Percentiles rank a stretch among this genome's conserved stretches.
Evolutionary conservation across 2,113 vertebrate species (phyloP).

Genomic region (Elachura formosa): DNA sequence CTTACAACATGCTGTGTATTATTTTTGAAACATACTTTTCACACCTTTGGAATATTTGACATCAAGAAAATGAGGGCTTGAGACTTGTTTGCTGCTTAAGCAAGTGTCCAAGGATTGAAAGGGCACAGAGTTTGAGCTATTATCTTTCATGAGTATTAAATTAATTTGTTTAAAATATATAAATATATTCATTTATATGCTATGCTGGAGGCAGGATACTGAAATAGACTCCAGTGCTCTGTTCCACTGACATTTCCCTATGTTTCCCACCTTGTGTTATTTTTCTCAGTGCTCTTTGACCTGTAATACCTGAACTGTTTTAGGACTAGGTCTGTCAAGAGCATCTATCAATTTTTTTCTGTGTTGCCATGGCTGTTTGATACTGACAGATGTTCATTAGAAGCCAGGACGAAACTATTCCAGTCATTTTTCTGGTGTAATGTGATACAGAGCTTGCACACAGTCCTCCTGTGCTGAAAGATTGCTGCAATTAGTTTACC

Average conservation of each 20-base stretch:
- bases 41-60: not conserved
- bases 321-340: not conserved
- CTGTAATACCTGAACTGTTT: not conserved
- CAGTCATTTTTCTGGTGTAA: not conserved
- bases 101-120: not conserved
- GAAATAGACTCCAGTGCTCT: not conserved
- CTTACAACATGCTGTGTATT: not conserved
- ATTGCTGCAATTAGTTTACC: not conserved
- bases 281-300: not conserved
- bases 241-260: not conserved
- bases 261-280: not conserved
- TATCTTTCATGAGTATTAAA: not conserved
- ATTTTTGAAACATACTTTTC: not conserved
- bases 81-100: not conserved
- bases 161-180: not conserved
- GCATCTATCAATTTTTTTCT: not conserved
- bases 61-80: not conserved
- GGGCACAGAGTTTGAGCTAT: not conserved
- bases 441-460: not conserved
- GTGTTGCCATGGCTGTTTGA: not conserved
- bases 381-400: not conserved
- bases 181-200: not conserved
- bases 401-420: not conserved
- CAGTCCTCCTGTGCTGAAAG: not conserved
- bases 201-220: slow-evolving; percentile 10